Evolutionary conservation across 1,140 invertebrate genomes (phyloP), one percentile per base, ranked within the genome.

Genomic region (Drosophila watanabei): DNA sequence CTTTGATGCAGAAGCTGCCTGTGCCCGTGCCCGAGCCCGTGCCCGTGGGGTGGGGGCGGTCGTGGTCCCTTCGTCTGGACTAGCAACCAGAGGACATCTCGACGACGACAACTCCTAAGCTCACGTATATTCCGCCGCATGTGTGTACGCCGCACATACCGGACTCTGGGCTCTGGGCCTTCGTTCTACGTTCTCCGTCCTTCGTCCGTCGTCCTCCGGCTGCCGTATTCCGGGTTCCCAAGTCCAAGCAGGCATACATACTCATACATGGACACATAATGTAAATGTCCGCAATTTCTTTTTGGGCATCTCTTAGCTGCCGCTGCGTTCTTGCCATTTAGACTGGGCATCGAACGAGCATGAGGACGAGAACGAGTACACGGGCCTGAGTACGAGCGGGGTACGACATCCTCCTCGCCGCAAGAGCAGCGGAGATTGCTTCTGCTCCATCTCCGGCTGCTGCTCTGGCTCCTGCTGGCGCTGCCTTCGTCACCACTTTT

Each of bases 261-360:
- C 76, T 76, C 84, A 89, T 76, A 89, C 87, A 87, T 75, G 82
- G 75, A 90, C 87, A 90, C 86, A 90, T 90, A 90, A 90, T 90
- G 86, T 90, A 92, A 92, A 90, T 87, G 89, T 88, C 88, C 82
- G 82, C 91, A 92, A 92, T 92, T 92, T 89, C 91, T 92, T 90
- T 92, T 92, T 91, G 91, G 91, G 80, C 82, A 92, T 91, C 91
- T 92, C 90, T 86, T 87, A 91, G 86, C 82, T 82, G 79, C 62
- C 65, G 70, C 65, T 79, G 79, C 79, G 86, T 90, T 89, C 86
- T 89, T 89, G 86, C 86, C 86, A 90, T 90, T 89, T 89, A 90
- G 86, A 86, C 68, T 69, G 68, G 68, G 32, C 64, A 68, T 87
- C 82, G 84, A 88, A 73, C 80, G 48, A 46, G 41, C n/a, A 59